These are phyloP conservation scores for Philereme transversata DNA, from an alignment of 2,888 invertebrate species.

Conservation along the genomic window DNA sequence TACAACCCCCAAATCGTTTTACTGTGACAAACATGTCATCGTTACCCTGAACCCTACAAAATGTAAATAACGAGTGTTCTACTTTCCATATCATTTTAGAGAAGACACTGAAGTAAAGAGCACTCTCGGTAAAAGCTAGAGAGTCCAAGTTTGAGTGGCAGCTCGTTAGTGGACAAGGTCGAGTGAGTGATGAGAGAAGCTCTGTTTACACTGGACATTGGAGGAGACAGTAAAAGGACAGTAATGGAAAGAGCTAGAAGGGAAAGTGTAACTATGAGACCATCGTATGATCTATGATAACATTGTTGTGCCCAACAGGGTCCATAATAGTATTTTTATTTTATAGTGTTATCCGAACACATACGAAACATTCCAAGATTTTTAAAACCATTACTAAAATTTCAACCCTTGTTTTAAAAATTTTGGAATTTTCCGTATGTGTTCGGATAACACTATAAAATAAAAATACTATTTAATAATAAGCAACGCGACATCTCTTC, in stretches of 20 bases:
- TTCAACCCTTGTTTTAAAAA: no score
- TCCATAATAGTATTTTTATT: no score
- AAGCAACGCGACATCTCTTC: no score
- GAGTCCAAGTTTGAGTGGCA: slow-evolving; percentile 39
- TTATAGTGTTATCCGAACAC: no score
- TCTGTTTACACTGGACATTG: slow-evolving; percentile 17
- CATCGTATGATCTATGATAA: no score
- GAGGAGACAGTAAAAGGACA: not conserved
- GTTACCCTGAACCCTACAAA: not conserved
- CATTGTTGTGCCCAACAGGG: no score
- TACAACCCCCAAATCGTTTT: not conserved
- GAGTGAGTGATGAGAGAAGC: slow-evolving; percentile 30
- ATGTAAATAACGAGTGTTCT: slow-evolving; percentile 15
- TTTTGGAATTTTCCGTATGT: no score
- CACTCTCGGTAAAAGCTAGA: slow-evolving; percentile 36
- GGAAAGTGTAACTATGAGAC: no score
- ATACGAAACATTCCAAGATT: no score
- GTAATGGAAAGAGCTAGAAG: slow-evolving; percentile 1
- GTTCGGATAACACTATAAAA: no score
- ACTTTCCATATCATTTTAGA: slow-evolving; percentile 15
- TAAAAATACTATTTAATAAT: no score
- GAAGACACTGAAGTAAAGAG: slow-evolving; percentile 31
- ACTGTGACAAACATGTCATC: slow-evolving; percentile 10
- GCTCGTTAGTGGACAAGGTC: slow-evolving; percentile 47
- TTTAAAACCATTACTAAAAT: no score